Evolutionary conservation across 1,140 invertebrate genomes (phyloP).

Genomic region (Tetragnatha versicolor): DNA sequence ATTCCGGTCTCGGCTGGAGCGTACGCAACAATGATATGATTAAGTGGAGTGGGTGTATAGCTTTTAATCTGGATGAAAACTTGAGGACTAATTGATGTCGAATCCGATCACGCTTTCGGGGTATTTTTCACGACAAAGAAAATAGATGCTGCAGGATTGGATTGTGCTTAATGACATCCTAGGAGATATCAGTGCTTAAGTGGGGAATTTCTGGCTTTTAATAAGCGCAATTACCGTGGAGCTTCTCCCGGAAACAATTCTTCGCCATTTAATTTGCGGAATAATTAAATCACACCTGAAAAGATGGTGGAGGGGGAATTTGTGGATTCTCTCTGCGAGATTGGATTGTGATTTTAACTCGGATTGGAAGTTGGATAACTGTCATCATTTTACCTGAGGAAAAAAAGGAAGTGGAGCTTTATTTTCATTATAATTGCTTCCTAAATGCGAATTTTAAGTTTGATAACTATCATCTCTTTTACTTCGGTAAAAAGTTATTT

Average conservation of each 20-base stretch:
- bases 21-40: constrained; percentile 46
- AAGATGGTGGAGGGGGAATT: neutral
- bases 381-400: too few relatives aligned
- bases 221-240: neutral
- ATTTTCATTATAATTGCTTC: too few relatives aligned
- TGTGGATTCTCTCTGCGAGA: too few relatives aligned
- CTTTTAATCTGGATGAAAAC: constrained; percentile 47
- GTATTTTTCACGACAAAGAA: constrained; percentile 24
- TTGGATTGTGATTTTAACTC: too few relatives aligned
- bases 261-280: neutral
- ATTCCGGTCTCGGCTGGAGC: constrained; percentile 30
- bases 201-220: neutral
- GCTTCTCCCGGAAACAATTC: neutral
- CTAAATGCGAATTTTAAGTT: too few relatives aligned
- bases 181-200: neutral
- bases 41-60: constrained; percentile 38
- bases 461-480: too few relatives aligned
- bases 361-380: too few relatives aligned
- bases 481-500: too few relatives aligned
- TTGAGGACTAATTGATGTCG: constrained; percentile 37
- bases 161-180: constrained; percentile 25
- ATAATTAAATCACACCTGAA: neutral
- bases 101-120: constrained; percentile 27
- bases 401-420: too few relatives aligned
- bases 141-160: neutral